These are phyloP conservation scores for Scolopax rusticola DNA, from an alignment of 2,797 vertebrate species.

Conservation along the genomic window DNA sequence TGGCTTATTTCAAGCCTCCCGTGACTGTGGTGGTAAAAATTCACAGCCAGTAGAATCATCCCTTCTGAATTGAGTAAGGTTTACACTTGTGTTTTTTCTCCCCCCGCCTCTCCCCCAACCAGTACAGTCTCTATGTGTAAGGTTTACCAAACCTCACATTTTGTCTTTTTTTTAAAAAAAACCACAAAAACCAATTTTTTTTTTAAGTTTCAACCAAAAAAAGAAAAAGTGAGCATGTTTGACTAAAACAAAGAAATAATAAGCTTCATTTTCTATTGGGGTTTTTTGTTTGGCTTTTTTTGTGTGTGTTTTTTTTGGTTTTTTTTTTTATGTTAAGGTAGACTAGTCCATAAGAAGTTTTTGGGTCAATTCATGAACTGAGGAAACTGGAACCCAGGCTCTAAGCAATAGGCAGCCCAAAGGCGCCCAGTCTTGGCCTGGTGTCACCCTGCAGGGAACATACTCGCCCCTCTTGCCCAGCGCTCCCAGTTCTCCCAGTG, in stretches of 20 bases:
- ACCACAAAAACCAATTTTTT: conserved; percentile 28
- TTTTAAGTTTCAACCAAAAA: conserved; percentile 93
- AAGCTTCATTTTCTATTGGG: conserved; percentile 44
- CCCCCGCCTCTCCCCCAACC: neutral
- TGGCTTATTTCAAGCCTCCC: conserved; percentile 69
- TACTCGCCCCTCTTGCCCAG: neutral
- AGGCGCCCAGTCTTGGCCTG: conserved; percentile 37
- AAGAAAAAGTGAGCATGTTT: conserved; percentile 57
- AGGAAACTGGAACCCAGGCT: conserved; percentile 58
- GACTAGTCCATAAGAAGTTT: conserved; percentile 53
- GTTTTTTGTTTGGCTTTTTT: neutral
- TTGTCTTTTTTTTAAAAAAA: conserved; percentile 67
- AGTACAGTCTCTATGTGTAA: conserved; percentile 65
- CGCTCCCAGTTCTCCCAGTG: conserved; percentile 4
- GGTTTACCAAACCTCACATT: conserved; percentile 61
- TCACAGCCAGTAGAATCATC: conserved; percentile 71
- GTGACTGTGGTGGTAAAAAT: conserved; percentile 72
- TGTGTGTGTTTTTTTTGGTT: neutral
- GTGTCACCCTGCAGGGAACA: conserved; percentile 53
- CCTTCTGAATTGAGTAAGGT: conserved; percentile 73
- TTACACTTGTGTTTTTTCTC: conserved; percentile 70
- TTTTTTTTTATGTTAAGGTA: neutral
- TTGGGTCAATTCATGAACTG: conserved; percentile 54
- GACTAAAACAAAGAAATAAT: conserved; percentile 68
- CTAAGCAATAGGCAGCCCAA: conserved; percentile 36